Conservation (phyloP, 2,797 vertebrate species). For the Falco rusticolus region DNA sequence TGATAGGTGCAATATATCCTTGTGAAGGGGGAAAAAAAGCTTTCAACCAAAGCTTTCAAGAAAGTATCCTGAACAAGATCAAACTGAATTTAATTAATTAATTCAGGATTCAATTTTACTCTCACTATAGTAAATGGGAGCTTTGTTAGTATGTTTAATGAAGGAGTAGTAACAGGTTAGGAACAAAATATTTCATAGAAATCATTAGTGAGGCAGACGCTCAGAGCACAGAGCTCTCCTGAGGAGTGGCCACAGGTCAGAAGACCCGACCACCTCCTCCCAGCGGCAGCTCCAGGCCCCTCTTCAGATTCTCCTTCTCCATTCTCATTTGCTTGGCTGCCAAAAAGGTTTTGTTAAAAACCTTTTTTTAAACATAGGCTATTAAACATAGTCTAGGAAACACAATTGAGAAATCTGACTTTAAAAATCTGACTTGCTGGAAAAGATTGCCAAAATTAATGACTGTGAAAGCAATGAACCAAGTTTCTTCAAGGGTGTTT, state of each 20-base stretch:
- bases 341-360: not conserved
- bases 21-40: not conserved
- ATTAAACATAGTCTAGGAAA: not conserved
- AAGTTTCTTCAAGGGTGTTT: not conserved
- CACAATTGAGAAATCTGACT: not conserved
- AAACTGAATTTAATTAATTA: not conserved
- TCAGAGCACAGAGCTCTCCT: not conserved
- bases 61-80: not conserved
- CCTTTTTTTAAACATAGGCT: not conserved
- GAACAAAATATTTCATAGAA: not conserved
- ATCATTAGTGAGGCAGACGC: not conserved
- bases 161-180: not conserved
- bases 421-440: not conserved
- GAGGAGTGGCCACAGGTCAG: not conserved
- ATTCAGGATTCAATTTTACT: not conserved
- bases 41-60: not conserved
- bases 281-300: not conserved
- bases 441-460: not conserved
- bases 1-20: not conserved
- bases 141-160: not conserved
- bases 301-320: not conserved
- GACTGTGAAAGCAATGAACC: not conserved
- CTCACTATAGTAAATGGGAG: not conserved
- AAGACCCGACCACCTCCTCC: not conserved
- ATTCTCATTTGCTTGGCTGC: not conserved